These are phyloP conservation scores for Drosophila tripunctata DNA, from an alignment of 2,888 invertebrate species.

Conservation along the genomic window DNA sequence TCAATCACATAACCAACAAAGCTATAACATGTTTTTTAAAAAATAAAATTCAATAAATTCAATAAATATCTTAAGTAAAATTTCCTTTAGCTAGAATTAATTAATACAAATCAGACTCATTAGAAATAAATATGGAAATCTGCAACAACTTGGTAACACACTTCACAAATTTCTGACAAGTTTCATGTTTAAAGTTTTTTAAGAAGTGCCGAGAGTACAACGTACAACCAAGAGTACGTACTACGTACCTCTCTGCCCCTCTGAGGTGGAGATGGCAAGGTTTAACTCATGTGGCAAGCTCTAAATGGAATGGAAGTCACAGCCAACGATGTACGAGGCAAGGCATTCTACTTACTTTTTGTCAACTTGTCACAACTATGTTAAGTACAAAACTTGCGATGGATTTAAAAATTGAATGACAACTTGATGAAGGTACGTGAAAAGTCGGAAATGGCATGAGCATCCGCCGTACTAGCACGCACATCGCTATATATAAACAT, in stretches of 20 bases:
- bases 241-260: too few relatives aligned
- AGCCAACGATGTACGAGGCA: conserved; percentile 19
- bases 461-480: conserved; percentile 30
- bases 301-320: conserved; percentile 52
- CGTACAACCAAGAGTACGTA: too few relatives aligned
- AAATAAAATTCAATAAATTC: too few relatives aligned
- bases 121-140: neutral
- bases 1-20: too few relatives aligned
- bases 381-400: conserved; percentile 78
- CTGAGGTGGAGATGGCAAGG: neutral
- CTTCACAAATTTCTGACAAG: neutral
- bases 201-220: conserved; percentile 4
- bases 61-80: too few relatives aligned
- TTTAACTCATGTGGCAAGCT: conserved; percentile 37
- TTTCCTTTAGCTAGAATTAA: too few relatives aligned
- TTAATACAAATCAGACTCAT: neutral
- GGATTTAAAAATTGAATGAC: conserved; percentile 81
- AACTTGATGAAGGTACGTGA: conserved; percentile 81
- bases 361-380: conserved; percentile 79
- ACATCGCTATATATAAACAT: conserved; percentile 23
- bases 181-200: conserved; percentile 2
- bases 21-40: too few relatives aligned
- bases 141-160: neutral
- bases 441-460: conserved; percentile 75
- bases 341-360: conserved; percentile 66